Conservation (phyloP, 92 coral and sea anemone genomes). For the Virgularia gustaviana region DNA sequence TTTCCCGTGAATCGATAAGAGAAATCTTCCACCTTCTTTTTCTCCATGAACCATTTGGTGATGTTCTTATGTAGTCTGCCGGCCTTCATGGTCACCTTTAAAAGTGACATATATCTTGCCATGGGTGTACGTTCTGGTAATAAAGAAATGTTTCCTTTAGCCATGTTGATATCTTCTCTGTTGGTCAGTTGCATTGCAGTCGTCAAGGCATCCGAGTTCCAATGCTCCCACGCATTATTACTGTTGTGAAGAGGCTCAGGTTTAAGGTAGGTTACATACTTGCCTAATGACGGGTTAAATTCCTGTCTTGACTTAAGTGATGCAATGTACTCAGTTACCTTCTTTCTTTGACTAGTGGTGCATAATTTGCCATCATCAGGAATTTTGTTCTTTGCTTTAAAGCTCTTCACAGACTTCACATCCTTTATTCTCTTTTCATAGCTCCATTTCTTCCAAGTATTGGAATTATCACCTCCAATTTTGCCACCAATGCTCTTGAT, state of each 20-base stretch:
- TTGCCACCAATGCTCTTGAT: no score
- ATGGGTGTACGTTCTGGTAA: conserved; percentile 22
- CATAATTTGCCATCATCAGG: neutral
- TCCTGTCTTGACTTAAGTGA: conserved; percentile 26
- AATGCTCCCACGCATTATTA: conserved; percentile 37
- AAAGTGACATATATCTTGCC: conserved; percentile 6
- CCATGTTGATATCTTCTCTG: neutral
- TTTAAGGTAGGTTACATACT: conserved; percentile 22
- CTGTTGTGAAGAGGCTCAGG: conserved; percentile 43
- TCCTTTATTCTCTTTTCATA: no score
- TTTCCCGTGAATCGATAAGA: conserved; percentile 40
- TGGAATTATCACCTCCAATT: no score
- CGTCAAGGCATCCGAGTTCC: conserved; percentile 7
- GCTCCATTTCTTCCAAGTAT: no score
- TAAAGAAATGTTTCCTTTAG: conserved; percentile 3
- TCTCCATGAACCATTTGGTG: conserved; percentile 36
- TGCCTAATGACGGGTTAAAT: conserved; percentile 7
- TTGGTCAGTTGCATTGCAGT: conserved; percentile 24
- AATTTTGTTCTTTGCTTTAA: no score
- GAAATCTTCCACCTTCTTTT: conserved; percentile 16
- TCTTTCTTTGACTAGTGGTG: conserved; percentile 12
- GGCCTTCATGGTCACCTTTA: conserved; percentile 30
- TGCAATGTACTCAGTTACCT: conserved; percentile 34
- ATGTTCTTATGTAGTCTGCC: conserved; percentile 38
- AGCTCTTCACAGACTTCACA: no score